Conservation (phyloP, 2,797 vertebrate species). For the Aselliscus stoliczkanus region DNA sequence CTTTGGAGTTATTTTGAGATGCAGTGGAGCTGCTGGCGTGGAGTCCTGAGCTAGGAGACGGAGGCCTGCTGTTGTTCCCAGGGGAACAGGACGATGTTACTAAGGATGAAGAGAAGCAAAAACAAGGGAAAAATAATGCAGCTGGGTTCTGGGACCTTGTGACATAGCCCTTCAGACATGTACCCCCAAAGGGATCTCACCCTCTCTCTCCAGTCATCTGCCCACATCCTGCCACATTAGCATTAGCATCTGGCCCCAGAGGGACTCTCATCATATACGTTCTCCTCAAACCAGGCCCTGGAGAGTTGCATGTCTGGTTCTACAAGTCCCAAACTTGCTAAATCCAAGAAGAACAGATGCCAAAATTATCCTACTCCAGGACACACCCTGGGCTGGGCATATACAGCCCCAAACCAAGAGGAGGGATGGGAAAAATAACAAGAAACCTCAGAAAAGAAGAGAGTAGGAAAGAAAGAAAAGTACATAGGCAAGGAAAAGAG, state of each 20-base stretch:
- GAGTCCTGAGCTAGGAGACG: conserved; percentile 89
- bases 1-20: conserved; percentile 89
- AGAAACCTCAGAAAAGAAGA: not conserved
- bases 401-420: not conserved
- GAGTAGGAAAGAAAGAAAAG: not conserved
- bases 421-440: not conserved
- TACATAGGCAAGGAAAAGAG: not conserved
- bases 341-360: not conserved
- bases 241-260: not conserved
- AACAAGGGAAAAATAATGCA: conserved; percentile 45
- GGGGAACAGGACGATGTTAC: conserved; percentile 96
- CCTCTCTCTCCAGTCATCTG: not conserved
- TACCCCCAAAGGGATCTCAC: not conserved
- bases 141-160: not conserved
- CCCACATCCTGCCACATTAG: not conserved
- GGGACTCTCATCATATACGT: not conserved
- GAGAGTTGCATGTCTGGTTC: not conserved
- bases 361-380: conserved; percentile 25
- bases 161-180: not conserved
- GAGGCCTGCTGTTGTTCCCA: conserved; percentile 89
- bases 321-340: conserved; percentile 28
- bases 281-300: not conserved
- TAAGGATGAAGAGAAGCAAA: conserved; percentile 74
- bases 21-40: conserved; percentile 84
- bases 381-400: conserved; percentile 43